Evolutionary conservation across 2,888 invertebrate genomes (phyloP).

Genomic region (Autographa gamma): DNA sequence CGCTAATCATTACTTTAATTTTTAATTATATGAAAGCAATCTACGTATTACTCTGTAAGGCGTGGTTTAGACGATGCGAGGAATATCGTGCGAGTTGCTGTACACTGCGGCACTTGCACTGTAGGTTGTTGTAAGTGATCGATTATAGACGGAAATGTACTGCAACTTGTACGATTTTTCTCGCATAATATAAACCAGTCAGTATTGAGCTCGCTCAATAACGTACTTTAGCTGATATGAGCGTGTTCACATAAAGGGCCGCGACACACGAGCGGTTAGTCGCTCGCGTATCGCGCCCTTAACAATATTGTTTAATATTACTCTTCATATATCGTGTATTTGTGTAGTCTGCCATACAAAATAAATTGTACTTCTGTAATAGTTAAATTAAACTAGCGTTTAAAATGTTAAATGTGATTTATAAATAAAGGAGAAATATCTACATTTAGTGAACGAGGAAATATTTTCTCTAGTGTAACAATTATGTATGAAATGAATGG

Average conservation of each 20-base stretch:
- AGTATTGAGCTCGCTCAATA: constrained; percentile 27
- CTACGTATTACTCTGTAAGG: constrained; percentile 22
- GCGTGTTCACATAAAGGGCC: constrained; percentile 35
- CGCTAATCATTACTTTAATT: constrained; percentile 30
- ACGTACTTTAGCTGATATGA: constrained; percentile 16
- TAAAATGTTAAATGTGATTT: constrained; percentile 84
- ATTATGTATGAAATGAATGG: constrained; percentile 81
- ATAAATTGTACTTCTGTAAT: constrained; percentile 69
- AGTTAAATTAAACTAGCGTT: constrained; percentile 70
- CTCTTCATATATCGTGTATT: constrained; percentile 61
- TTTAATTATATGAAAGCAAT: constrained; percentile 46
- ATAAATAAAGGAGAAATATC: constrained; percentile 72
- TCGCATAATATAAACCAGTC: too few species aligned
- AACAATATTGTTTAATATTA: constrained; percentile 40
- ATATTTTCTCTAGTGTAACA: constrained; percentile 79
- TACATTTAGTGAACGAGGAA: constrained; percentile 71
- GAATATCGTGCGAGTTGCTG: too few species aligned
- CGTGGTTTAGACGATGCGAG: too few species aligned
- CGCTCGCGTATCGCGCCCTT: constrained; percentile 1
- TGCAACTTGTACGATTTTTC: too few species aligned
- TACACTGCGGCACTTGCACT: too few species aligned
- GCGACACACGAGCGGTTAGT: constrained; percentile 15
- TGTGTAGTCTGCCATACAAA: constrained; percentile 75
- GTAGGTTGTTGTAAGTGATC: too few species aligned
- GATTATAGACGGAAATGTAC: too few species aligned